Percentiles rank a stretch among this genome's conserved stretches.
phyloP scores from a whole-genome alignment of 2,113 vertebrate genomes.

The Dicentrarchus labrax region DNA sequence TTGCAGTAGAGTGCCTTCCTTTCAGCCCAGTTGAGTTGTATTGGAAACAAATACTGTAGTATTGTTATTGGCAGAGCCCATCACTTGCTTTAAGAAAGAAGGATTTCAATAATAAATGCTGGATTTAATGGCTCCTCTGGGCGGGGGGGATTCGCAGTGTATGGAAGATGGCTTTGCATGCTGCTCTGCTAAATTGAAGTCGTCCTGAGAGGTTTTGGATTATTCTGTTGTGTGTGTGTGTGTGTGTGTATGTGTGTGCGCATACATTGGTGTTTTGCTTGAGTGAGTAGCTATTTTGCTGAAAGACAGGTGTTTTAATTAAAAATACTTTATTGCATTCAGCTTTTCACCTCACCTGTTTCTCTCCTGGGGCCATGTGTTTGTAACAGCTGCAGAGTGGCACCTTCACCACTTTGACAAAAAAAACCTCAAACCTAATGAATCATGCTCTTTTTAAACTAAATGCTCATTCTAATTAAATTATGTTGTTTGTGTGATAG shows the following conservation, averaged over 20 bases:
- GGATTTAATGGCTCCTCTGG: neutral
- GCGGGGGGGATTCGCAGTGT: neutral
- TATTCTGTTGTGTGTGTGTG: neutral
- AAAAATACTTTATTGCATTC: slow-evolving; percentile 25
- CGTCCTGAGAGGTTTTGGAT: neutral
- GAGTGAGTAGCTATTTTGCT: slow-evolving; percentile 31
- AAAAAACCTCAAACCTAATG: neutral
- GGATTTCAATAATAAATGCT: neutral
- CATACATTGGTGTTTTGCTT: slow-evolving; percentile 29
- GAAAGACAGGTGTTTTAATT: slow-evolving; percentile 47
- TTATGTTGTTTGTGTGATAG: neutral
- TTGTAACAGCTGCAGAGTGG: neutral
- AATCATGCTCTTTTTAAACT: neutral
- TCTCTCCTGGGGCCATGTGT: neutral
- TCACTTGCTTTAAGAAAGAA: neutral
- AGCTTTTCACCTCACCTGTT: slow-evolving; percentile 40
- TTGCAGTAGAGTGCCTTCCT: neutral
- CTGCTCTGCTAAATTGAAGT: neutral
- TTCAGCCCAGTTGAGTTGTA: neutral
- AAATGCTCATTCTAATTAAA: neutral
- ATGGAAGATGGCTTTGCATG: neutral
- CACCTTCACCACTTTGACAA: neutral
- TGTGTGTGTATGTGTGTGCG: neutral
- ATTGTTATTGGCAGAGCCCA: neutral
- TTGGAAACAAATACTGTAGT: neutral